Evolutionary conservation across 2,888 invertebrate genomes (phyloP).

Genomic region (Fabriciana adippe): DNA sequence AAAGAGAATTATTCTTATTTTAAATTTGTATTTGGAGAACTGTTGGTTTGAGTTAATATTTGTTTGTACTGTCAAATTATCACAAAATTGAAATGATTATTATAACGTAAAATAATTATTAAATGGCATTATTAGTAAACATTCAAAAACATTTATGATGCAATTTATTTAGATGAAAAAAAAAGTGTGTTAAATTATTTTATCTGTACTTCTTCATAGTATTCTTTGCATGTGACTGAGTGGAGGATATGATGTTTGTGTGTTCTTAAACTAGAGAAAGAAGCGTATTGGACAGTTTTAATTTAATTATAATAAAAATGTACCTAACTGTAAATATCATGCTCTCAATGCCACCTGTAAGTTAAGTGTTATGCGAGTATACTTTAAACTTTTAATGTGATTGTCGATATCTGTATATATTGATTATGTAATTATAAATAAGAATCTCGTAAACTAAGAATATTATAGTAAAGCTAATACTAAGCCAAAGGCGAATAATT

Average conservation of each 20-base stretch:
- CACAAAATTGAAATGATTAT: too few species aligned
- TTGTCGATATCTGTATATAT: constrained; percentile 56
- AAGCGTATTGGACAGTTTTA: constrained; percentile 19
- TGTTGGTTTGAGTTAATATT: too few species aligned
- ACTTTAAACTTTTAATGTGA: constrained; percentile 45
- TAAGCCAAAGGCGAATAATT: constrained; percentile 75
- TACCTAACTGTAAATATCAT: constrained; percentile 48
- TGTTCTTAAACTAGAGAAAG: constrained; percentile 15
- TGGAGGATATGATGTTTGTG: neutral
- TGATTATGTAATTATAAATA: constrained; percentile 44
- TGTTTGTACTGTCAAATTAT: too few species aligned
- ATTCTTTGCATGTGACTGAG: constrained; percentile 10
- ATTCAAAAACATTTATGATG: too few species aligned
- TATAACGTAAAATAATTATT: too few species aligned
- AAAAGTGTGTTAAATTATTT: neutral
- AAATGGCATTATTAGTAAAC: too few species aligned
- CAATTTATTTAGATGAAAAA: too few species aligned
- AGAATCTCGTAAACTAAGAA: constrained; percentile 60
- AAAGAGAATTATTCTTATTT: neutral
- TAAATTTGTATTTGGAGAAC: too few species aligned
- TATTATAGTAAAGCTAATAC: constrained; percentile 49
- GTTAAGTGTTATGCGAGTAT: constrained; percentile 43
- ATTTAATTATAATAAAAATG: constrained; percentile 30
- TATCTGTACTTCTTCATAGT: constrained; percentile 1
- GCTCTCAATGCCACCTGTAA: constrained; percentile 59